phyloP scores from a whole-genome alignment of 2,797 vertebrate species.

The Diplodus puntazzo region DNA sequence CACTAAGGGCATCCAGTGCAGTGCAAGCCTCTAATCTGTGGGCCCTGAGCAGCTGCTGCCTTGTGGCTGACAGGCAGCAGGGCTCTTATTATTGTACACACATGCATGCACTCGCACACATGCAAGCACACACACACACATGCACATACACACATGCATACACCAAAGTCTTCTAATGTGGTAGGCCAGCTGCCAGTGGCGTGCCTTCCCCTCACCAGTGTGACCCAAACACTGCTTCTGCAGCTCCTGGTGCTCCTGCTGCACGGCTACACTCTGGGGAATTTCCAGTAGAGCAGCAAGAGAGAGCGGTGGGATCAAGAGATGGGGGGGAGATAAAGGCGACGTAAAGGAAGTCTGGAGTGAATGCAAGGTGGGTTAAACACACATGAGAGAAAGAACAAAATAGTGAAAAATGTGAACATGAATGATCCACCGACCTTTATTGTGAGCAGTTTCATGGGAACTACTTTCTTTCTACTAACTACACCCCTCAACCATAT shows the following conservation, averaged over 20 bases:
- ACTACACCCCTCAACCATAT: no score
- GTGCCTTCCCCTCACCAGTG: conserved; percentile 88
- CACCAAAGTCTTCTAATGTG: conserved; percentile 90
- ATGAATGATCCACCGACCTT: no score
- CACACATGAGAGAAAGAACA: conserved; percentile 2
- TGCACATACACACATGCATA: conserved; percentile 57
- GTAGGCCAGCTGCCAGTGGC: conserved; percentile 95
- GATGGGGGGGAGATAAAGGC: conserved; percentile 4
- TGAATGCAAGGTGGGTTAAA: conserved; percentile 27
- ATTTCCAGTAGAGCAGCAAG: conserved; percentile 68
- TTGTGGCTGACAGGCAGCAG: conserved; percentile 80
- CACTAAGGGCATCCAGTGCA: conserved; percentile 78
- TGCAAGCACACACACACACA: conserved; percentile 42
- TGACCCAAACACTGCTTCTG: conserved; percentile 73
- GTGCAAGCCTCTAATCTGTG: conserved; percentile 82
- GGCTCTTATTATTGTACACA: conserved; percentile 82
- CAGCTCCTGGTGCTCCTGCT: conserved; percentile 63
- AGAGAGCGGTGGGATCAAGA: conserved; percentile 27
- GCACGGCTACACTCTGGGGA: conserved; percentile 71
- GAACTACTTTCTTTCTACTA: no score
- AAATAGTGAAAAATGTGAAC: background rate
- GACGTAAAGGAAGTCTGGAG: conserved; percentile 6
- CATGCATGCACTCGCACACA: conserved; percentile 63
- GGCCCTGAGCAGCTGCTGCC: conserved; percentile 80
- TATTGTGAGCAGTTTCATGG: no score